These are phyloP conservation scores for Drosophila nannoptera DNA, from an alignment of 1,140 invertebrate species.

Conservation along the genomic window DNA sequence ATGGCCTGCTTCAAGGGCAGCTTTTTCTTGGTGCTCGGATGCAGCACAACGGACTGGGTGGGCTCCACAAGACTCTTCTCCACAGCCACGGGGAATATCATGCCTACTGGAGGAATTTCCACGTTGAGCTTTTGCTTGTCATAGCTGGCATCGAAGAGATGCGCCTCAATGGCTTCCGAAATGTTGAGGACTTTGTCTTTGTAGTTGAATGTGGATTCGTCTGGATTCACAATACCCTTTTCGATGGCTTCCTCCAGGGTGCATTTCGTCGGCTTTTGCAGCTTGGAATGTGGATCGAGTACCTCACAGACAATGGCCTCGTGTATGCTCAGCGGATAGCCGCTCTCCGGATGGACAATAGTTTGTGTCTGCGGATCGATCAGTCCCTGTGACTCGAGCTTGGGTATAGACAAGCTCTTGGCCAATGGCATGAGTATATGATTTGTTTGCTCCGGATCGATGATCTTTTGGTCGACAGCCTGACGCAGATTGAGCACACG, in stretches of 20 bases:
- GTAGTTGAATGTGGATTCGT: conserved; percentile 86
- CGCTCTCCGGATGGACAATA: conserved; percentile 94
- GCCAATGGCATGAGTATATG: conserved; percentile 89
- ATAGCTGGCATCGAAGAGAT: conserved; percentile 82
- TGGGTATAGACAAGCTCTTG: conserved; percentile 88
- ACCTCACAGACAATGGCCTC: conserved; percentile 94
- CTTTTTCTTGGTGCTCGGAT: conserved; percentile 89
- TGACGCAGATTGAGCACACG: conserved; percentile 89
- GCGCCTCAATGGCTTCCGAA: conserved; percentile 84
- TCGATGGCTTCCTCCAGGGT: conserved; percentile 90
- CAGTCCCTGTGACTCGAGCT: conserved; percentile 90
- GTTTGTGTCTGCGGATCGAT: conserved; percentile 87
- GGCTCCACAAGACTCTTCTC: conserved; percentile 85
- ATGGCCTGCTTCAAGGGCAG: conserved; percentile 87
- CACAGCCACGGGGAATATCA: conserved; percentile 84
- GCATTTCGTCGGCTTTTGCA: conserved; percentile 82
- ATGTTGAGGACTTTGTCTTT: conserved; percentile 84
- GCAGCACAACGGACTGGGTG: conserved; percentile 82
- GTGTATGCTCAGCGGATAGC: conserved; percentile 85
- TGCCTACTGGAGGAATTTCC: conserved; percentile 80
- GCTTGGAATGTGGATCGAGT: conserved; percentile 86
- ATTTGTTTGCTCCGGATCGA: conserved; percentile 89
- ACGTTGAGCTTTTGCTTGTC: conserved; percentile 66
- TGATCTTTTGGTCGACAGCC: conserved; percentile 89
- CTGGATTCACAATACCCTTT: conserved; percentile 86